A percentile compares a stretch with the other conserved stretches of the same genome.
Evolutionary conservation across 2,888 invertebrate species (phyloP).

Genomic region (Eretmocerus hayati): DNA sequence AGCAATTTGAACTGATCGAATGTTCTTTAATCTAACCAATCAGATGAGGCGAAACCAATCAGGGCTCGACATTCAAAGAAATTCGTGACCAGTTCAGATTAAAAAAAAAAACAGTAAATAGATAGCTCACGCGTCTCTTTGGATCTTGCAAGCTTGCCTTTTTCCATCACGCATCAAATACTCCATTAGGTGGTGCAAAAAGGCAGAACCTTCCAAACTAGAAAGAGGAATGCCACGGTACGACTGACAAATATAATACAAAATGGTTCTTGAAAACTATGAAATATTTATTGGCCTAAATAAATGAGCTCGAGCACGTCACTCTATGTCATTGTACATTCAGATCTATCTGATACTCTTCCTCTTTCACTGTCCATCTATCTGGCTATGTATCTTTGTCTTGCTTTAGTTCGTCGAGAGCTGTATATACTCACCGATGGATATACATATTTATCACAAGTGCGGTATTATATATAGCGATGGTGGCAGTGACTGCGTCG

Average conservation of each 20-base stretch:
- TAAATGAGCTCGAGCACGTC: conserved; percentile 31
- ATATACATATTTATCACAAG: conserved; percentile 12
- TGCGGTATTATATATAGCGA: not conserved
- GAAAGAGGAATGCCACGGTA: too few species aligned
- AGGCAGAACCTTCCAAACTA: conserved; percentile 40
- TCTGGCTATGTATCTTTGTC: too few species aligned
- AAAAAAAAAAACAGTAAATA: too few species aligned
- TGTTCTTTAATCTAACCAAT: too few species aligned
- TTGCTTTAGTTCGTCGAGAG: conserved; percentile 2
- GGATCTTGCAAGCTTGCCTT: too few species aligned
- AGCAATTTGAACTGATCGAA: too few species aligned
- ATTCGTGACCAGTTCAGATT: too few species aligned
- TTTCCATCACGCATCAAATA: too few species aligned
- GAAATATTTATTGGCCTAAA: conserved; percentile 42
- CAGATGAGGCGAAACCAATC: too few species aligned
- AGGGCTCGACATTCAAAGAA: too few species aligned
- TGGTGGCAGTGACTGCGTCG: too few species aligned
- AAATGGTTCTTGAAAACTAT: conserved; percentile 41
- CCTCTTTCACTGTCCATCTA: conserved; percentile 1
- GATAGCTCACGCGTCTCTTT: too few species aligned
- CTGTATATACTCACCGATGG: not conserved
- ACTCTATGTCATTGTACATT: not conserved
- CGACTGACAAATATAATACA: conserved; percentile 42
- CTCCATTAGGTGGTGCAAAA: conserved; percentile 35
- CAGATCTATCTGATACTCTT: not conserved